A percentile compares a stretch with the other conserved stretches of the same genome.
Conservation (phyloP, 2,797 vertebrate species). For the Phalloptychus januarius region DNA sequence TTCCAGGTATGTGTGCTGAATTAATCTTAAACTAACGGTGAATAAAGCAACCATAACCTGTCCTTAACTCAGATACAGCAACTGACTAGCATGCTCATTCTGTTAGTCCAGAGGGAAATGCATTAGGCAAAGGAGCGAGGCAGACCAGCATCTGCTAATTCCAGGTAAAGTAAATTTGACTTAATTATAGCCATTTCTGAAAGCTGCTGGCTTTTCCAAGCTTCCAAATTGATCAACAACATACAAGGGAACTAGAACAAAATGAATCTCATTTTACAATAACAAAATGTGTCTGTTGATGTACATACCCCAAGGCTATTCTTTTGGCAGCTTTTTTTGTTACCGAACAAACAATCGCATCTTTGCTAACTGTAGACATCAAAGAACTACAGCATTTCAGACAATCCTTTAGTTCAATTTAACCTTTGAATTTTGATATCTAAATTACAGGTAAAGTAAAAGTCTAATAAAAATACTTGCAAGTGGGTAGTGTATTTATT, state of each 20-base stretch:
- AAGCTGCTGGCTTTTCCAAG: slow-evolving; percentile 42
- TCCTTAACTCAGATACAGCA: slow-evolving; percentile 12
- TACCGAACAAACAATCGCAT: slow-evolving; percentile 58
- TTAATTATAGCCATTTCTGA: slow-evolving; percentile 63
- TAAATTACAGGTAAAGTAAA: slow-evolving; percentile 2
- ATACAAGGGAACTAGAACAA: slow-evolving; percentile 48
- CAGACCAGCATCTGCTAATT: slow-evolving; percentile 18
- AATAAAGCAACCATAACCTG: slow-evolving; percentile 35
- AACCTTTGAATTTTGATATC: slow-evolving; percentile 23
- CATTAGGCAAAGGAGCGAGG: slow-evolving; percentile 11
- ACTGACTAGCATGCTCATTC: slow-evolving; percentile 14
- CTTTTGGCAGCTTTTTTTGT: slow-evolving; percentile 54
- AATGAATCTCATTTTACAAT: slow-evolving; percentile 57
- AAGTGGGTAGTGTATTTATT: neutral
- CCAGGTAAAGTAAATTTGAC: slow-evolving; percentile 67
- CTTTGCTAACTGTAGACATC: slow-evolving; percentile 33
- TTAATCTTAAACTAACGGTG: slow-evolving; percentile 29
- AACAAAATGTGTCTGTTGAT: slow-evolving; percentile 53
- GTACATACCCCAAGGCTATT: slow-evolving; percentile 31
- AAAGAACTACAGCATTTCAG: slow-evolving; percentile 45
- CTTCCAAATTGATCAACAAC: slow-evolving; percentile 63
- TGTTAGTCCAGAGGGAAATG: slow-evolving; percentile 15
- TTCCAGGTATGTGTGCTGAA: slow-evolving; percentile 37
- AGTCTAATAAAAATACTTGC: neutral
- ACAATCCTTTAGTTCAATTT: slow-evolving; percentile 33